phyloP scores from a whole-genome alignment of 2,797 vertebrate genomes.

The Heliangelus exortis region DNA sequence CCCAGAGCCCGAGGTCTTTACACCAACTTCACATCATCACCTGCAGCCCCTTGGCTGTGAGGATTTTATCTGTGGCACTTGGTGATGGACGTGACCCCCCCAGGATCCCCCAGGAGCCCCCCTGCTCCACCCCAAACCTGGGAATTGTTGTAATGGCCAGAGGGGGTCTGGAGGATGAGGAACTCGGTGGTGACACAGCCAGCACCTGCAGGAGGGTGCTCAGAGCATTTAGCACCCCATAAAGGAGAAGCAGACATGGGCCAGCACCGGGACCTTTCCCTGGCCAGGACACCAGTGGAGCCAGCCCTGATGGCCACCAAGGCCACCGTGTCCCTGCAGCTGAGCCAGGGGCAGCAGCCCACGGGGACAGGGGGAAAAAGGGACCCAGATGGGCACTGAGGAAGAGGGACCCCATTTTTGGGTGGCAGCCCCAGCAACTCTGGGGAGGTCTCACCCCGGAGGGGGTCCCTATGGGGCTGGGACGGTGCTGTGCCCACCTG shows the following conservation, averaged over 20 bases:
- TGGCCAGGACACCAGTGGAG: fast-evolving
- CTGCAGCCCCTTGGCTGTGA: fast-evolving
- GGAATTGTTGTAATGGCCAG: background rate
- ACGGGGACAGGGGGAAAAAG: fast-evolving
- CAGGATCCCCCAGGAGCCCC: fast-evolving
- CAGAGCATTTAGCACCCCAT: constrained; percentile 34
- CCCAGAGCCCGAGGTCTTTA: background rate
- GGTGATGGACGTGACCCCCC: background rate
- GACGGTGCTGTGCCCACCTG: too few species aligned
- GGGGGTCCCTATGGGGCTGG: too few species aligned
- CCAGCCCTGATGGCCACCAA: background rate
- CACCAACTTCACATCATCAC: background rate
- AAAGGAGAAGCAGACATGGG: fast-evolving
- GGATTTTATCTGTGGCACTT: background rate
- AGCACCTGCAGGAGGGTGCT: fast-evolving
- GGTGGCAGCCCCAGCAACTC: background rate
- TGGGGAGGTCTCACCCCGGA: background rate
- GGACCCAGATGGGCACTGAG: background rate
- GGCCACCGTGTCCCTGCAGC: fast-evolving
- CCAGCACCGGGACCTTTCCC: fast-evolving
- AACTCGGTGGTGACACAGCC: fast-evolving
- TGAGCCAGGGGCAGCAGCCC: background rate
- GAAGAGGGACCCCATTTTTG: fast-evolving
- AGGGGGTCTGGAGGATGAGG: background rate
- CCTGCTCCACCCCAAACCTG: background rate